Evolutionary conservation across 2,888 invertebrate genomes (phyloP).

Genomic region (Pediacus dermestoides): DNA sequence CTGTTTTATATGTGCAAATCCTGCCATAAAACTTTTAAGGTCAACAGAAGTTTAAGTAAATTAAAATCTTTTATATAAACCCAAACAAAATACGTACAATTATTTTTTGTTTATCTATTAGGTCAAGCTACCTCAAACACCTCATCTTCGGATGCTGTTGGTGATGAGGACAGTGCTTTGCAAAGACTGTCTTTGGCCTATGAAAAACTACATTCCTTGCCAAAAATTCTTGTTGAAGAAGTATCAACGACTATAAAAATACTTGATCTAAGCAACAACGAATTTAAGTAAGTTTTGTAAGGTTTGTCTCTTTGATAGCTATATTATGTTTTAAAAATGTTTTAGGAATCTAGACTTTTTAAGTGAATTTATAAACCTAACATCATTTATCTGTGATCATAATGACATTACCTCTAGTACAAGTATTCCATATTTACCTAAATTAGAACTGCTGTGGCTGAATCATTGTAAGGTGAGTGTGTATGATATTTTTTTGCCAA

Average conservation of each 20-base stretch:
- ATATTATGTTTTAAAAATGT: not conserved
- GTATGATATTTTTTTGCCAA: constrained; percentile 18
- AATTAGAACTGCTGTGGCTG: constrained; percentile 72
- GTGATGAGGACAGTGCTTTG: constrained; percentile 52
- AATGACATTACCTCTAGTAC: constrained; percentile 70
- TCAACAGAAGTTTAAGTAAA: constrained; percentile 1
- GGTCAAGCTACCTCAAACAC: constrained; percentile 8
- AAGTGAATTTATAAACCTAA: constrained; percentile 66
- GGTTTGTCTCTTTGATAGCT: not conserved
- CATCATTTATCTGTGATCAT: constrained; percentile 77
- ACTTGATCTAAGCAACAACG: constrained; percentile 70
- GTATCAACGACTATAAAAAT: constrained; percentile 60
- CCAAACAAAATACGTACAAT: too few relatives aligned
- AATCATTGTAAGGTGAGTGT: constrained; percentile 63
- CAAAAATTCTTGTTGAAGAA: constrained; percentile 60
- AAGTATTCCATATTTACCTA: constrained; percentile 67
- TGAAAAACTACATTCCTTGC: constrained; percentile 63
- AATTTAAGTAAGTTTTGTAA: constrained; percentile 62
- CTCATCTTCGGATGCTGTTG: not conserved
- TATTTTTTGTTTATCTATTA: constrained; percentile 1
- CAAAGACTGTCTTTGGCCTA: constrained; percentile 66
- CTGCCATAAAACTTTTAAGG: too few relatives aligned
- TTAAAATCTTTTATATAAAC: constrained; percentile 4
- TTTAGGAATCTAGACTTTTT: constrained; percentile 66
- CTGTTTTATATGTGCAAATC: too few relatives aligned